phyloP scores from a whole-genome alignment of 1,140 invertebrate species.

The Pinna nobilis region DNA sequence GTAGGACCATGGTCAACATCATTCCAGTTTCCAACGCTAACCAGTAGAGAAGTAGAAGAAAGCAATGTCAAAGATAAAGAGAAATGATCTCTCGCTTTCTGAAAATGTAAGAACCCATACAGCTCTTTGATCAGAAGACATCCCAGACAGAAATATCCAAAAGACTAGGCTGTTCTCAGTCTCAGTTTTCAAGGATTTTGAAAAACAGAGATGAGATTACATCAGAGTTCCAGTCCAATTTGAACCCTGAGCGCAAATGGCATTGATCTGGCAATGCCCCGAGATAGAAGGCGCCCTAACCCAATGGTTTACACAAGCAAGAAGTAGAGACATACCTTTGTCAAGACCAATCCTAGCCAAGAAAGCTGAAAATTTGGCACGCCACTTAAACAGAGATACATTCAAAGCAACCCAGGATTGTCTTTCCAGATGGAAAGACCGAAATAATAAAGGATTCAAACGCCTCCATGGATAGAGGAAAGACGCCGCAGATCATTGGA shows the following conservation, averaged over 20 bases:
- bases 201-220: slow-evolving; percentile 37
- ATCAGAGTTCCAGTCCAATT: slow-evolving; percentile 20
- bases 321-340: slow-evolving; percentile 30
- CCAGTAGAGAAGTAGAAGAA: too few relatives aligned
- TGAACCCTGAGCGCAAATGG: slow-evolving; percentile 36
- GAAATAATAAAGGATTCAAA: slow-evolving; percentile 49
- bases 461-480: slow-evolving; percentile 33
- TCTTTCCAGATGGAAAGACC: slow-evolving; percentile 59
- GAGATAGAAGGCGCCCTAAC: slow-evolving; percentile 39
- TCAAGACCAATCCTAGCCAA: slow-evolving; percentile 48
- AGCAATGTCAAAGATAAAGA: slow-evolving; percentile 12
- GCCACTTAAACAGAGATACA: slow-evolving; percentile 47
- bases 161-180: slow-evolving; percentile 40
- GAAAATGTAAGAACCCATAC: slow-evolving; percentile 40
- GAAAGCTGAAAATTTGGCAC: slow-evolving; percentile 54
- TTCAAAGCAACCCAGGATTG: slow-evolving; percentile 66
- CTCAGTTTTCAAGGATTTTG: slow-evolving; percentile 36
- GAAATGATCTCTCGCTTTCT: slow-evolving; percentile 34
- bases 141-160: slow-evolving; percentile 42
- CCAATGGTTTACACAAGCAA: slow-evolving; percentile 33
- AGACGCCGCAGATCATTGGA: slow-evolving; percentile 36
- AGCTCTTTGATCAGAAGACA: slow-evolving; percentile 23
- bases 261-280: slow-evolving; percentile 43
- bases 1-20: too few relatives aligned
- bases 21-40: too few relatives aligned